A percentile compares a stretch with the other conserved stretches of the same genome.
Conservation (phyloP, 2,113 vertebrate genomes). For the Sinocyclocheilus maitianheensis region DNA sequence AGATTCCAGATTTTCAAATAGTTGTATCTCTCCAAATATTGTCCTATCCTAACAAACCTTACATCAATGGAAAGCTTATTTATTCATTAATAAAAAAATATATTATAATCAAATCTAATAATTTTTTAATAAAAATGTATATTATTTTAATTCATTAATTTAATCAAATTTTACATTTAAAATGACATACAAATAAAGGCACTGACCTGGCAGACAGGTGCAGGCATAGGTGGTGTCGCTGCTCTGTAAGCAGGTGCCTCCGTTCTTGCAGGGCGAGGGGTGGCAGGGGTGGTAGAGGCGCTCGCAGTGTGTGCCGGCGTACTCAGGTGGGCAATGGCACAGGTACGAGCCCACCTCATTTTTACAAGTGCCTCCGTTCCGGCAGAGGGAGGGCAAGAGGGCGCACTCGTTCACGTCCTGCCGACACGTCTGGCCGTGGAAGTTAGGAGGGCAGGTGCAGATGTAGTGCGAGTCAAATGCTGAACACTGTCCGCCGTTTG, state of each 20-base stretch:
- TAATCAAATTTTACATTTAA: no score
- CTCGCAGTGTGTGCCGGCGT: conserved; percentile 86
- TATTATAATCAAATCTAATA: no score
- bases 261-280: conserved; percentile 92
- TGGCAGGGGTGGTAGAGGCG: conserved; percentile 90
- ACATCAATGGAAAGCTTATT: no score
- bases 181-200: not conserved
- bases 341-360: conserved; percentile 88
- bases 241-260: conserved; percentile 91
- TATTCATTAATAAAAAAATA: no score
- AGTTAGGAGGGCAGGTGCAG: conserved; percentile 82
- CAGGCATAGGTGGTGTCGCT: conserved; percentile 90
- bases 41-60: no score
- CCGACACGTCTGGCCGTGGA: conserved; percentile 88
- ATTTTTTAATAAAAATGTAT: no score
- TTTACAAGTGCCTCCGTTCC: conserved; percentile 81
- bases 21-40: no score
- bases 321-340: conserved; percentile 82
- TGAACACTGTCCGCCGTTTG: conserved; percentile 86
- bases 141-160: no score
- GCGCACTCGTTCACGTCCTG: conserved; percentile 92
- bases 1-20: no score
- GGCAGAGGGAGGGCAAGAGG: conserved; percentile 71
- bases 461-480: conserved; percentile 82
- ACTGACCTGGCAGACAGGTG: conserved; percentile 90